Evolutionary conservation across 2,888 invertebrate genomes (phyloP).

Genomic region (Dryomyza anilis): DNA sequence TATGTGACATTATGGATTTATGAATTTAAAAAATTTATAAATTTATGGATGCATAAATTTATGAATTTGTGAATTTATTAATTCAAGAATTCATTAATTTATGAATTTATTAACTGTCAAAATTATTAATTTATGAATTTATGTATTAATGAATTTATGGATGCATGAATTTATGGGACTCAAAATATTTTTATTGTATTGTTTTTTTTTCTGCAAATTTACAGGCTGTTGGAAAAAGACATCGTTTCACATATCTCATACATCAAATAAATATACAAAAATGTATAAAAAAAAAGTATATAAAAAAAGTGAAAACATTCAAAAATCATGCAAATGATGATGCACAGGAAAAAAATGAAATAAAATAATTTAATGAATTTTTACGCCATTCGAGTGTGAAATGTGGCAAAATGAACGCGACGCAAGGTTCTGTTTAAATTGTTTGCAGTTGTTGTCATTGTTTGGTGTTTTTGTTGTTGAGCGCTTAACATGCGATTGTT

Average conservation of each 20-base stretch:
- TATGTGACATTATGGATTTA: no score
- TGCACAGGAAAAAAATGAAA: background rate
- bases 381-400: conserved; percentile 58
- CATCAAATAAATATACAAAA: conserved; percentile 12
- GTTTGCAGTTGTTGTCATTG: background rate
- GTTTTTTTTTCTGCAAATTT: no score
- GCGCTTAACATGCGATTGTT: background rate
- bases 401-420: conserved; percentile 41
- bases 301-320: background rate
- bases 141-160: no score
- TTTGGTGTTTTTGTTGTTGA: background rate
- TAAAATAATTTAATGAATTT: conserved; percentile 54
- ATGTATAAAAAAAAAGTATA: background rate
- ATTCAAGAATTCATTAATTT: no score
- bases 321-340: background rate
- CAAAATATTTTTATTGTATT: no score
- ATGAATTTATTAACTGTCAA: no score
- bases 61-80: no score
- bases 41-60: no score
- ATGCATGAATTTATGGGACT: no score
- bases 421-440: background rate
- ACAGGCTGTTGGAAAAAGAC: no score
- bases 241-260: background rate
- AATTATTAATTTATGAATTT: no score
- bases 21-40: no score